Conservation (phyloP, 1,140 invertebrate genomes). For the Manduca sexta region DNA sequence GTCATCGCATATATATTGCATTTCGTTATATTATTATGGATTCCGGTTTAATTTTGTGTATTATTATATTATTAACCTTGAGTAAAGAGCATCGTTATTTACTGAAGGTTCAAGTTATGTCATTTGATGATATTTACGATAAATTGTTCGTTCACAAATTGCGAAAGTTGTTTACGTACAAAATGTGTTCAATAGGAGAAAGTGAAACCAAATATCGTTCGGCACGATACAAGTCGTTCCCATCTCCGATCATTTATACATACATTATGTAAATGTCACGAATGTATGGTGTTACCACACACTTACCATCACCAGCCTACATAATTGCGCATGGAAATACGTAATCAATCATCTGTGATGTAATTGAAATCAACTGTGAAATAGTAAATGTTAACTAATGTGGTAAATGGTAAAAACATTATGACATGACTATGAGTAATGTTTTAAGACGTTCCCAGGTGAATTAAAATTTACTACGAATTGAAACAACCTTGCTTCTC, state of each 20-base stretch:
- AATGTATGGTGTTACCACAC: neutral
- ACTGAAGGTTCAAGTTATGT: neutral
- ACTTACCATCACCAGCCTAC: neutral
- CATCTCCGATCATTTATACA: conserved; percentile 1
- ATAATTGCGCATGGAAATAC: neutral
- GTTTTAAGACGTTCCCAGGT: conserved; percentile 15
- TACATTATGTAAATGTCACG: conserved; percentile 9
- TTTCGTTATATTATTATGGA: too few relatives aligned
- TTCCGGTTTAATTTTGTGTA: too few relatives aligned
- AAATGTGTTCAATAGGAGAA: conserved; percentile 27
- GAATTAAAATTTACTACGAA: conserved; percentile 7
- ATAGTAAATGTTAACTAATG: too few relatives aligned
- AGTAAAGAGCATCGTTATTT: too few relatives aligned
- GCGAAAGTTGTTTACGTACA: too few relatives aligned
- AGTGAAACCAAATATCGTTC: conserved; percentile 31
- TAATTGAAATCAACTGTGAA: conserved; percentile 6
- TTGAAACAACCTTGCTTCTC: conserved; percentile 13
- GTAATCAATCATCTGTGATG: neutral
- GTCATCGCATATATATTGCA: too few relatives aligned
- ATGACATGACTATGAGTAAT: neutral
- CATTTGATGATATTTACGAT: neutral
- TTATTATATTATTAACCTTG: neutral
- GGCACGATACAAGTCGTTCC: neutral
- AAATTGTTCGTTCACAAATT: neutral
- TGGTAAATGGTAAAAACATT: too few relatives aligned